Conservation (phyloP, 2,888 invertebrate species). For the Chironomus riparius region DNA sequence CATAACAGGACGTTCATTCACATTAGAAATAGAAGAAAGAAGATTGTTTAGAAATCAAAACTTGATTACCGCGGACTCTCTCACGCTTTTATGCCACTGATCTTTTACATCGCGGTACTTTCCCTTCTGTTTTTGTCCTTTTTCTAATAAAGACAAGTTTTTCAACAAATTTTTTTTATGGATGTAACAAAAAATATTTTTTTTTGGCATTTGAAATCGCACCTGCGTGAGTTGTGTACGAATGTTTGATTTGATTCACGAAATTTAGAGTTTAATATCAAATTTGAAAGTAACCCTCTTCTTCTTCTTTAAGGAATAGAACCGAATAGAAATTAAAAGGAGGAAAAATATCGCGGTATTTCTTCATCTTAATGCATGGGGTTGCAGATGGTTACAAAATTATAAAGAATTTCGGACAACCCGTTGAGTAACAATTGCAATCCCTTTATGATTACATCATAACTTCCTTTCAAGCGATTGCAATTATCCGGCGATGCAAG, state of each 20-base stretch:
- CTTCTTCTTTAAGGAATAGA: neutral
- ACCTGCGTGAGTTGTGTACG: conserved; percentile 19
- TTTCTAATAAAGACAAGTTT: conserved; percentile 25
- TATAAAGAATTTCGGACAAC: conserved; percentile 14
- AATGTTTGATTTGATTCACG: neutral
- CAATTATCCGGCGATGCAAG: neutral
- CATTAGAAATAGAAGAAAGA: neutral
- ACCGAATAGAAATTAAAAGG: neutral
- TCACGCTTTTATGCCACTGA: conserved; percentile 20
- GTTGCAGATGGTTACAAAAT: conserved; percentile 19
- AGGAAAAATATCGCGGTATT: conserved; percentile 16
- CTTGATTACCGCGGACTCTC: conserved; percentile 17
- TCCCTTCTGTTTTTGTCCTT: neutral
- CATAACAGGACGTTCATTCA: neutral
- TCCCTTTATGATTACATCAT: conserved; percentile 22
- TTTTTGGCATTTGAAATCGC: conserved; percentile 8
- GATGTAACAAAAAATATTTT: neutral
- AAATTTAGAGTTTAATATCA: neutral
- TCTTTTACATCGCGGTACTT: conserved; percentile 14
- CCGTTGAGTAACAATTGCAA: conserved; percentile 1
- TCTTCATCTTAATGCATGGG: neutral
- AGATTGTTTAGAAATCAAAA: neutral
- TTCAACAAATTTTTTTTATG: conserved; percentile 8
- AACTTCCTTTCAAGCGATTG: conserved; percentile 16
- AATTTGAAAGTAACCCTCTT: neutral